phyloP scores from a whole-genome alignment of 2,797 vertebrate genomes.

The Cynopterus sphinx region DNA sequence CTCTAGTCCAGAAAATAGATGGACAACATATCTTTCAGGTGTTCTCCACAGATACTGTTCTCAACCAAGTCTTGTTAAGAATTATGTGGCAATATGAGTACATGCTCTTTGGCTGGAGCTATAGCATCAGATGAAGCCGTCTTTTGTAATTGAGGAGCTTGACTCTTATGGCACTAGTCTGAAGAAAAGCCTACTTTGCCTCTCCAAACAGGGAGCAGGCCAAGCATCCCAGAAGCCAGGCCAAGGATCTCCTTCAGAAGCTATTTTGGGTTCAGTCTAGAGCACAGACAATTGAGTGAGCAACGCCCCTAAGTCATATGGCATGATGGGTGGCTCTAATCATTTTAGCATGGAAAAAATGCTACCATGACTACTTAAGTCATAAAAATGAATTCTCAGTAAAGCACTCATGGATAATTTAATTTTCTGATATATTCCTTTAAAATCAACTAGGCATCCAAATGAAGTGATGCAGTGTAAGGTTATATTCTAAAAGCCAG shows the following conservation, averaged over 20 bases:
- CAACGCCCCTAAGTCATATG: not conserved
- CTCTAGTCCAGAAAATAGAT: not conserved
- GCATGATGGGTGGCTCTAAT: not conserved
- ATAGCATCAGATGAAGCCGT: not conserved
- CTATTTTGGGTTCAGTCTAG: not conserved
- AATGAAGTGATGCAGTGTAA: not conserved
- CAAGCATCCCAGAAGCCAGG: not conserved
- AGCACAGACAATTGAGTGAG: not conserved
- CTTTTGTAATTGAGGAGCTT: not conserved
- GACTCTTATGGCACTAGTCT: not conserved
- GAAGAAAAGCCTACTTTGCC: not conserved
- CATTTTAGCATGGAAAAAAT: not conserved
- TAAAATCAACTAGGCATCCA: not conserved
- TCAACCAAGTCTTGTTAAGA: not conserved
- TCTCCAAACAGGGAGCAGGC: not conserved
- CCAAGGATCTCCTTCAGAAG: not conserved
- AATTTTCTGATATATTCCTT: not conserved
- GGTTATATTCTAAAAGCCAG: not conserved
- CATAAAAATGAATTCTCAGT: constrained; percentile 1
- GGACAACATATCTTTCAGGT: not conserved
- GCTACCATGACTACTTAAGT: not conserved
- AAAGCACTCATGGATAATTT: not conserved
- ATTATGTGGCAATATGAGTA: not conserved
- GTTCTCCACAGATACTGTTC: not conserved
- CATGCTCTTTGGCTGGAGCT: not conserved